Evolutionary conservation across 1,140 invertebrate species (phyloP).

Genomic region (fruit fly (Drosophila melanogaster)): DNA sequence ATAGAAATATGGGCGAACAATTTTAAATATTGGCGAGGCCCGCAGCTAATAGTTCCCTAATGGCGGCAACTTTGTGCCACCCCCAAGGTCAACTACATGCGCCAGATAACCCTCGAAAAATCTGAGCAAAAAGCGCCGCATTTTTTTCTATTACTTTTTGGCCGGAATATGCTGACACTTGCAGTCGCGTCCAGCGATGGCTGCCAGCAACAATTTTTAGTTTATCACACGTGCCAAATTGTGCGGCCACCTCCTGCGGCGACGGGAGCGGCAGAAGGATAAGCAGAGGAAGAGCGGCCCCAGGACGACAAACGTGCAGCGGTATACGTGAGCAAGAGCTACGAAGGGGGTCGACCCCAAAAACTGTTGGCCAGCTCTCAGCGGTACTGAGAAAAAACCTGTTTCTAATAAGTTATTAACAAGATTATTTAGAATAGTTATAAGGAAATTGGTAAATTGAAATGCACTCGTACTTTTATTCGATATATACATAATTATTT

Average conservation of each 20-base stretch:
- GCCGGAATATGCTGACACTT: constrained; percentile 48
- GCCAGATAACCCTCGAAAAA: constrained; percentile 68
- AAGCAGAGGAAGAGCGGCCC: neutral
- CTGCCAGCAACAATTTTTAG: constrained; percentile 77
- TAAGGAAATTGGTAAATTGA: too few relatives aligned
- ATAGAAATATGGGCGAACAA: constrained; percentile 19
- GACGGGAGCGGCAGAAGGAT: constrained; percentile 25
- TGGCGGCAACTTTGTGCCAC: constrained; percentile 53
- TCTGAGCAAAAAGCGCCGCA: constrained; percentile 41
- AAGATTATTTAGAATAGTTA: neutral
- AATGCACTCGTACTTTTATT: too few relatives aligned
- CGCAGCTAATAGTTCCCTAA: constrained; percentile 72
- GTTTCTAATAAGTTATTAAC: neutral
- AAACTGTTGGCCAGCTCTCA: constrained; percentile 4
- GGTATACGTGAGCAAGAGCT: constrained; percentile 68
- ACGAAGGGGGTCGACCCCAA: constrained; percentile 18
- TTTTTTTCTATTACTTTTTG: constrained; percentile 26
- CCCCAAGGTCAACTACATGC: constrained; percentile 74
- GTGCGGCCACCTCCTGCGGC: constrained; percentile 70
- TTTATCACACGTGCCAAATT: constrained; percentile 82
- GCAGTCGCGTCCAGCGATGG: constrained; percentile 54
- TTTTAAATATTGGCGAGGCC: constrained; percentile 43
- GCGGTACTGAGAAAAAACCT: constrained; percentile 5
- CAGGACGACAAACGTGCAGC: constrained; percentile 54
- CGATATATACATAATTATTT: too few relatives aligned